Conservation (phyloP, 2,888 invertebrate species). For the Serripes groenlandicus region DNA sequence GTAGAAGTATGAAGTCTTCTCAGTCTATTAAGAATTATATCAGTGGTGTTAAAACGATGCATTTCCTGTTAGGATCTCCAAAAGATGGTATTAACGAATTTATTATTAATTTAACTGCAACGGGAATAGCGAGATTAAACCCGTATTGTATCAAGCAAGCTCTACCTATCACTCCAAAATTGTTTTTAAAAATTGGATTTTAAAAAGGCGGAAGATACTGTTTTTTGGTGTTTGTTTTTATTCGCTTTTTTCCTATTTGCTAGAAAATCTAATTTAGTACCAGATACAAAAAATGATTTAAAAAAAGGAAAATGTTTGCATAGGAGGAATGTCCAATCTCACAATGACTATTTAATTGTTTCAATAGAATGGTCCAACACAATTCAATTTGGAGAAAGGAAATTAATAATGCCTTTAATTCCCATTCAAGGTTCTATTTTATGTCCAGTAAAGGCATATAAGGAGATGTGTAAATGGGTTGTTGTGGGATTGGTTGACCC, state of each 20-base stretch:
- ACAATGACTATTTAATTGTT: neutral
- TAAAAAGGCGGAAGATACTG: neutral
- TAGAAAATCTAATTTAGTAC: constrained; percentile 7
- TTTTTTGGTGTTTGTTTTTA: constrained; percentile 17
- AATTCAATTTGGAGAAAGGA: neutral
- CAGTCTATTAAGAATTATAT: constrained; percentile 1
- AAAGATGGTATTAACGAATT: neutral
- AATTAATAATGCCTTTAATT: neutral
- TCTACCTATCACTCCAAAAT: neutral
- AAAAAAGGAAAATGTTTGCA: neutral
- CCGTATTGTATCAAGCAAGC: neutral
- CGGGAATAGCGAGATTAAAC: neutral
- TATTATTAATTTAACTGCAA: neutral
- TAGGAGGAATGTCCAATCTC: neutral
- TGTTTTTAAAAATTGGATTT: neutral
- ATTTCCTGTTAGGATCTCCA: neutral
- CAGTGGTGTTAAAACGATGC: neutral
- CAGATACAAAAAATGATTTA: neutral
- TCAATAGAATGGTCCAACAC: neutral
- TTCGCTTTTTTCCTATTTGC: constrained; percentile 26
- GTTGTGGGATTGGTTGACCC: neutral
- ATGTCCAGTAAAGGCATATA: neutral
- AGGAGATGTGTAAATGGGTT: neutral
- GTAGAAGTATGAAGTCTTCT: neutral
- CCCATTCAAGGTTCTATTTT: neutral